Evolutionary conservation across 2,797 vertebrate species (phyloP).

Genomic region (Microctenopoma lineatum): DNA sequence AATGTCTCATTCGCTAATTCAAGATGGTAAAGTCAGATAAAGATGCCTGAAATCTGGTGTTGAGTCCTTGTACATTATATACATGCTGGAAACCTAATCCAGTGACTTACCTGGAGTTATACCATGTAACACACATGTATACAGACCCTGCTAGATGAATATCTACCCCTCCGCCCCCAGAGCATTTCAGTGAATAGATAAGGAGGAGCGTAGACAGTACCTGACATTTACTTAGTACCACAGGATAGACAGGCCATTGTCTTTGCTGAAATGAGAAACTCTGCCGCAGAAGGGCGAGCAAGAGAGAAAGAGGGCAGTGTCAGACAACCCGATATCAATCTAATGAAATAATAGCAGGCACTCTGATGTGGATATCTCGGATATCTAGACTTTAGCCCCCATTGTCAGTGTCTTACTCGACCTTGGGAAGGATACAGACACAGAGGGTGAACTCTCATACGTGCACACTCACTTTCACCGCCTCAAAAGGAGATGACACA

Average conservation of each 20-base stretch:
- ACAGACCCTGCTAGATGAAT: constrained; percentile 67
- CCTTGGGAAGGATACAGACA: constrained; percentile 60
- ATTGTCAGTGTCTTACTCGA: constrained; percentile 57
- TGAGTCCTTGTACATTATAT: constrained; percentile 52
- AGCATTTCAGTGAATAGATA: constrained; percentile 72
- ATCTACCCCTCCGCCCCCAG: constrained; percentile 68
- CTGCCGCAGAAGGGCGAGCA: constrained; percentile 63
- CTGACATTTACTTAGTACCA: constrained; percentile 78
- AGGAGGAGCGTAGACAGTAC: constrained; percentile 74
- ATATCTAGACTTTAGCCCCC: constrained; percentile 74
- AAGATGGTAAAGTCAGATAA: constrained; percentile 12
- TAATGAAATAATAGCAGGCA: constrained; percentile 87
- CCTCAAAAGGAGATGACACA: constrained; percentile 40
- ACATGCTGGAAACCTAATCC: constrained; percentile 60
- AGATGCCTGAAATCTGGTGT: constrained; percentile 29
- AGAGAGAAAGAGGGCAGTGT: constrained; percentile 80
- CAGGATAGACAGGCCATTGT: constrained; percentile 78
- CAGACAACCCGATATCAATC: constrained; percentile 87
- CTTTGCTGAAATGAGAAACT: constrained; percentile 80
- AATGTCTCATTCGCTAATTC: not conserved
- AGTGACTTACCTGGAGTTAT: constrained; percentile 48
- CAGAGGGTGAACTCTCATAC: constrained; percentile 44
- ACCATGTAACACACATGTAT: constrained; percentile 71
- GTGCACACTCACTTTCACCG: constrained; percentile 53
- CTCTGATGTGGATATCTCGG: constrained; percentile 83